Evolutionary conservation across 2,888 invertebrate species (phyloP), one percentile per base, ranked within the genome.

Genomic region (Meandrusa payeni): DNA sequence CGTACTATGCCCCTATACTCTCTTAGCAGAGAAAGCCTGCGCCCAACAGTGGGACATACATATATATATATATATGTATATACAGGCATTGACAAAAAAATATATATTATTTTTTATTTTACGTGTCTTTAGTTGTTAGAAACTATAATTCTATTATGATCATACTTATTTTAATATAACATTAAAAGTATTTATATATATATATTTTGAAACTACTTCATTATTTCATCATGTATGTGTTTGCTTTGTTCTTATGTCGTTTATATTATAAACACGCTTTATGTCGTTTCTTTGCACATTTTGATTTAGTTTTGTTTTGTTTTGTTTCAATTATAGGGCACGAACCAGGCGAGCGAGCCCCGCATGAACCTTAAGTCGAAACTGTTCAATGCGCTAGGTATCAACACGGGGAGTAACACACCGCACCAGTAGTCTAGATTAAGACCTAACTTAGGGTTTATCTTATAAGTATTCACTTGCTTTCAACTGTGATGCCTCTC

Each of bases 301-400:
- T 67, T 73, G 68, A 58, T 63, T 74, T 72, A 65, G 69, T 74
- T 79, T 82, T 74, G 76, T 61, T 75, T 79, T 76, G 76, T 77
- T 77, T 82, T 77, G 73, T 61, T 64, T 85, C 89, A 82, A 75
- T 78, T 79, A 86, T 90, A 89, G 91, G 91, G 87, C 88, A 89
- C 88, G 86, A 91, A 88, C 88, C 91, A 76, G 89, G 90, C 85
- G 90, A 92, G 83, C 88, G 91, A 90, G 90, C 91, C 91, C 73
- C 91, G 91, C 85, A 91, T 92, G 89, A 93, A 94, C 89, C 90
- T 95, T 76, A 94, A 94, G 91, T 93, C 92, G 85, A 95, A 95
- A 91, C 90, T 95, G 79, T 94, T 95, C 90, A 93, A 93, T 90
- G 95, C 92, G 74, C 90, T 95, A 86, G 94, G 95, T 72, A 92